Conservation (phyloP, 2,888 invertebrate genomes). For the Prenolepis imparis region DNA sequence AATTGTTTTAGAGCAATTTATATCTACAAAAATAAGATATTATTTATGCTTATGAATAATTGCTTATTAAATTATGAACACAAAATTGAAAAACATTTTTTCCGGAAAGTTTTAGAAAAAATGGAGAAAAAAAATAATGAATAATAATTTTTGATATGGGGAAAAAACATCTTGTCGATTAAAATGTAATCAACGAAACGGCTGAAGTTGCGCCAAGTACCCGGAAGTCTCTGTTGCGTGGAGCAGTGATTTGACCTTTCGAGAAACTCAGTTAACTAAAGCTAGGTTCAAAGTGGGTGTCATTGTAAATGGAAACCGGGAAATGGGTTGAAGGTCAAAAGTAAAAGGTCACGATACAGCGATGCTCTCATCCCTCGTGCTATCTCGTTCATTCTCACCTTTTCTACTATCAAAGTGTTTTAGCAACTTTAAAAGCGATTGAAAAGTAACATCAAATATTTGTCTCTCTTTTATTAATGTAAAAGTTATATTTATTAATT, state of each 20-base stretch:
- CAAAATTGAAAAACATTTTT: not conserved
- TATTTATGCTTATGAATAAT: not conserved
- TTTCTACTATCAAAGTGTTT: not conserved
- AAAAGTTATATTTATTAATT: not conserved
- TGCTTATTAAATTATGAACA: not conserved
- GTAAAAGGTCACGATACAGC: conserved; percentile 58
- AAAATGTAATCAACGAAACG: conserved; percentile 12
- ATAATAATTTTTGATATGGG: not conserved
- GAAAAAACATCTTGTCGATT: conserved; percentile 16
- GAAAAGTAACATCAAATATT: not conserved
- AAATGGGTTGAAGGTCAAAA: conserved; percentile 59
- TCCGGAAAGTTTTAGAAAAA: not conserved
- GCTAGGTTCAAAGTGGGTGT: conserved; percentile 49
- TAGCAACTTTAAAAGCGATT: conserved; percentile 11
- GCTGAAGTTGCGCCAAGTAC: not conserved
- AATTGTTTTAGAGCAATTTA: not conserved
- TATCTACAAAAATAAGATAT: not conserved
- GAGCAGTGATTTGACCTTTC: conserved; percentile 59
- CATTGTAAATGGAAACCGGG: conserved; percentile 42
- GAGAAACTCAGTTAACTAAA: conserved; percentile 54
- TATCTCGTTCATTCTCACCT: conserved; percentile 3
- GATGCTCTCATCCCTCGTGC: conserved; percentile 10
- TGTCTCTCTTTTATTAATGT: not conserved
- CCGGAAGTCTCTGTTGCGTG: conserved; percentile 21
- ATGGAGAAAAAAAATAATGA: not conserved